A percentile compares a stretch with the other conserved stretches of the same genome.
Conservation (phyloP, 2,888 invertebrate species). For the Trissoscelio sp. region DNA sequence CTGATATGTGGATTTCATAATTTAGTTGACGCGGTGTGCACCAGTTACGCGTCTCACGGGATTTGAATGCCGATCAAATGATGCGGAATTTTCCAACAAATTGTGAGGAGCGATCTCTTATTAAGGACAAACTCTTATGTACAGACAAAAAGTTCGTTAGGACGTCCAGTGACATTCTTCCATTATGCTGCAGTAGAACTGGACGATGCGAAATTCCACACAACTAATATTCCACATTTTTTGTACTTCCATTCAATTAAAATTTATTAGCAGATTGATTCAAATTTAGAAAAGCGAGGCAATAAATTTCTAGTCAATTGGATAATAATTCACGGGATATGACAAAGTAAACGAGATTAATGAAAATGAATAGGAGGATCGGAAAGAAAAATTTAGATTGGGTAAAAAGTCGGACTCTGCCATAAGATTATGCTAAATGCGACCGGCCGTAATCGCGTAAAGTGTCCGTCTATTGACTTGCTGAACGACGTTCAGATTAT, state of each 20-base stretch:
- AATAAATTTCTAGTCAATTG: too few relatives aligned
- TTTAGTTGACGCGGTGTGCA: constrained; percentile 24
- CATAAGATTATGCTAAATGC: constrained; percentile 7
- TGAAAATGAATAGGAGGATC: not conserved
- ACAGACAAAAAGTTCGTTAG: constrained; percentile 9
- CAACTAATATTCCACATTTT: too few relatives aligned
- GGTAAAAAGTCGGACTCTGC: too few relatives aligned
- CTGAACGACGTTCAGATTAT: constrained; percentile 16
- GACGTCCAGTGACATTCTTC: not conserved
- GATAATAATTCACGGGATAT: constrained; percentile 9
- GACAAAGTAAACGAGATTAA: constrained; percentile 19
- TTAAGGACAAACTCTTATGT: constrained; percentile 6
- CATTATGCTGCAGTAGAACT: too few relatives aligned
- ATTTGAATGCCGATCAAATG: constrained; percentile 26
- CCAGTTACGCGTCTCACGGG: constrained; percentile 32
- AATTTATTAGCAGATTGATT: too few relatives aligned
- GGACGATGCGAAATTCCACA: too few relatives aligned
- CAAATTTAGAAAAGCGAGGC: too few relatives aligned
- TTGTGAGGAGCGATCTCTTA: constrained; percentile 6
- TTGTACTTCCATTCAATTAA: too few relatives aligned
- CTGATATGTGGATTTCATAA: constrained; percentile 41
- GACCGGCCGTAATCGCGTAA: not conserved
- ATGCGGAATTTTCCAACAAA: constrained; percentile 14
- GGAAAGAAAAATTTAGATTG: too few relatives aligned
- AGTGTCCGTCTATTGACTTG: constrained; percentile 6